phyloP scores from a whole-genome alignment of 2,888 invertebrate species.

The Melitaea athalia region DNA sequence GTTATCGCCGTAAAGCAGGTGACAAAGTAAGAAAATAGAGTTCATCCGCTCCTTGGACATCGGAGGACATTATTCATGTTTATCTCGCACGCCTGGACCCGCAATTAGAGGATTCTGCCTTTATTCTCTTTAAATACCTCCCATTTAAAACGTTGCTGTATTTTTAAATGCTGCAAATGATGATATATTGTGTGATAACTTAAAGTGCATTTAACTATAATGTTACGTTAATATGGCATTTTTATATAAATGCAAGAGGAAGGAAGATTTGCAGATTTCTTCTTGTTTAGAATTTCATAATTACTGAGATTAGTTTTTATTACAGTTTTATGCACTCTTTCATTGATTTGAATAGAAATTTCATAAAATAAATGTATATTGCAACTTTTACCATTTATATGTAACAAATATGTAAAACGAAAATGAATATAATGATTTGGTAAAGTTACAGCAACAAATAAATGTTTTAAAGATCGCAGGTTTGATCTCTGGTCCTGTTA shows the following conservation, averaged over 20 bases:
- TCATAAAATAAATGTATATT: too few species aligned
- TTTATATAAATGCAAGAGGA: not conserved
- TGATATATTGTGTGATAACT: constrained; percentile 15
- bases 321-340: too few species aligned
- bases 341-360: too few species aligned
- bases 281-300: not conserved
- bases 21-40: constrained; percentile 74
- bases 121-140: constrained; percentile 46
- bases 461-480: too few species aligned
- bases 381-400: too few species aligned
- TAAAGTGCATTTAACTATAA: not conserved
- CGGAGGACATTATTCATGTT: constrained; percentile 77
- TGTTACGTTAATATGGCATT: not conserved
- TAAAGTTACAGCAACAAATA: too few species aligned
- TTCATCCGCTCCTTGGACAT: constrained; percentile 65
- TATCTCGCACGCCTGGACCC: constrained; percentile 66
- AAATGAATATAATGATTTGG: too few species aligned
- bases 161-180: constrained; percentile 34
- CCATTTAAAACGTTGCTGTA: constrained; percentile 41
- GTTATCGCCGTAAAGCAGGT: constrained; percentile 72
- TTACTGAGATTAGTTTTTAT: too few species aligned
- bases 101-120: constrained; percentile 72
- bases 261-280: not conserved
- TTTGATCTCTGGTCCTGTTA: too few species aligned
- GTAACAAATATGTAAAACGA: too few species aligned